A percentile compares a stretch with the other conserved stretches of the same genome.
These are phyloP conservation scores for Alouatta palliata DNA, from an alignment of 2,113 vertebrate species.

Conservation along the genomic window DNA sequence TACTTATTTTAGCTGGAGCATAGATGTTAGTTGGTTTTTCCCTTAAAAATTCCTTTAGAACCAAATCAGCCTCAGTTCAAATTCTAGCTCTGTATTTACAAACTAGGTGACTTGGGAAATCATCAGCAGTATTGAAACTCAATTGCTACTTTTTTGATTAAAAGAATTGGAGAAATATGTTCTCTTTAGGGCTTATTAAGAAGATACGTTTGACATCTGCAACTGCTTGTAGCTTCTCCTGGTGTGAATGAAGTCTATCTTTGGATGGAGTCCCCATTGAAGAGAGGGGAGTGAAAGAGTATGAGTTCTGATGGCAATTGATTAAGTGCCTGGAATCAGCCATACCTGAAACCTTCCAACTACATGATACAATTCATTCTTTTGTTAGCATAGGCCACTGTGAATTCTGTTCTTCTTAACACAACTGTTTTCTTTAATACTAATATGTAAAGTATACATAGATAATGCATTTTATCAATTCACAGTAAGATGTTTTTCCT, in stretches of 20 bases:
- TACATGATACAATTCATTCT: neutral
- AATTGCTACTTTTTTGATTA: neutral
- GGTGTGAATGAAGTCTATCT: neutral
- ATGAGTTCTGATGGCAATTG: neutral
- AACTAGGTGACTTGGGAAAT: neutral
- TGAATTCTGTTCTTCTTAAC: neutral
- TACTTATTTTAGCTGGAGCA: neutral
- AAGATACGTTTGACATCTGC: neutral
- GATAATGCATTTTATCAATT: neutral
- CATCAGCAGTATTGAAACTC: neutral
- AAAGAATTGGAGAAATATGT: neutral
- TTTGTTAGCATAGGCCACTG: neutral
- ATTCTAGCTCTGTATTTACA: neutral
- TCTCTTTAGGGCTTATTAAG: neutral
- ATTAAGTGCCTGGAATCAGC: neutral
- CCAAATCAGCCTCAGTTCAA: neutral
- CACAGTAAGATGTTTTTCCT: neutral
- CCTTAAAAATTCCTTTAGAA: neutral
- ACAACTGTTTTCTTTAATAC: neutral
- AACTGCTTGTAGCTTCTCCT: neutral
- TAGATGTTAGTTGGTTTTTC: neutral
- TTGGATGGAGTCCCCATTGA: neutral
- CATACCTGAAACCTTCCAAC: neutral
- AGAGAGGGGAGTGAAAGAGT: neutral
- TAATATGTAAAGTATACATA: neutral